A percentile compares a stretch with the other conserved stretches of the same genome.
phyloP scores from a whole-genome alignment of 2,888 invertebrate genomes.

The Pardosa pseudoannulata region DNA sequence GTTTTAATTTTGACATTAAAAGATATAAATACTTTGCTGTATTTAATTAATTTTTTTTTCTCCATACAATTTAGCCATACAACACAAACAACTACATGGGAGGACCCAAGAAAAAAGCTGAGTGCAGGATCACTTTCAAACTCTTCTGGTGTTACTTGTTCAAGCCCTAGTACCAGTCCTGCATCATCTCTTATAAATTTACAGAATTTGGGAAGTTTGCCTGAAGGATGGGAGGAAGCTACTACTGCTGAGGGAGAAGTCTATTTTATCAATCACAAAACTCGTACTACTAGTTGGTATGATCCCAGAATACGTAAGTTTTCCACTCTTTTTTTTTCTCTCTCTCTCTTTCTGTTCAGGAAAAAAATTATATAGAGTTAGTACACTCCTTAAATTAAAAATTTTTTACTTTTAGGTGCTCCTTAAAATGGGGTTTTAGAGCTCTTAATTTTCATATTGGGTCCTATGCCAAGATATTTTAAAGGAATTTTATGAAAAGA shows the following conservation, averaged over 20 bases:
- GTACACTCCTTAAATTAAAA: no score
- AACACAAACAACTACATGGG: slow-evolving; percentile 93
- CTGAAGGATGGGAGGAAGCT: slow-evolving; percentile 93
- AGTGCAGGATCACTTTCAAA: slow-evolving; percentile 76
- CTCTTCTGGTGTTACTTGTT: slow-evolving; percentile 55
- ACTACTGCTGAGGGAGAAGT: slow-evolving; percentile 89
- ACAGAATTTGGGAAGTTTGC: slow-evolving; percentile 83
- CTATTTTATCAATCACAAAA: slow-evolving; percentile 94
- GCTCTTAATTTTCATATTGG: no score
- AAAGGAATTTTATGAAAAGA: no score
- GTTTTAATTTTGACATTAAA: no score
- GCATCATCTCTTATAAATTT: slow-evolving; percentile 73
- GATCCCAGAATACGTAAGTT: slow-evolving; percentile 98
- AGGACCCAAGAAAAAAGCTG: slow-evolving; percentile 90
- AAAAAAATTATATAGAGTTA: no score
- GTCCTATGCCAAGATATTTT: no score
- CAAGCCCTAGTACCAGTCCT: slow-evolving; percentile 61
- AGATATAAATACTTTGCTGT: no score
- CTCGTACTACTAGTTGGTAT: slow-evolving; percentile 97
- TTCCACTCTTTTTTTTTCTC: neutral
- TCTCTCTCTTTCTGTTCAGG: no score
- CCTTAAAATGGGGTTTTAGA: no score
- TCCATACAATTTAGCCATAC: slow-evolving; percentile 83
- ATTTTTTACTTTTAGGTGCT: no score
- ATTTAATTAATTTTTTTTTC: no score